Base-by-base conservation (phyloP, 2,797 vertebrate species). In the Gastrophryne carolinensis region DNA sequence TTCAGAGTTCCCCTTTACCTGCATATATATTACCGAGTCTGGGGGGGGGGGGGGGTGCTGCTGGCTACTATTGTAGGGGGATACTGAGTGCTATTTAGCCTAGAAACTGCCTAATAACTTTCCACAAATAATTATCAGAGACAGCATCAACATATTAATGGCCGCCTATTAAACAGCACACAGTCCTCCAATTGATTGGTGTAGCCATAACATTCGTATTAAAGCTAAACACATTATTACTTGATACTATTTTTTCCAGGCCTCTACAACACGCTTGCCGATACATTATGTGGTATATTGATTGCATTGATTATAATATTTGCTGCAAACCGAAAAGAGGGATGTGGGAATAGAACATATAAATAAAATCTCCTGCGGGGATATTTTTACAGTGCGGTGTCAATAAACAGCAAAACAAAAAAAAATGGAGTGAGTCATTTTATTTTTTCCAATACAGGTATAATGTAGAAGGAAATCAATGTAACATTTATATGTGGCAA, bases 201-300 rank as follows among this genome's bases (percentile, higher is more conserved):
- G 3, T 19, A 30, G 47, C 35, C 39, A 75, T 75, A 75, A 61
- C 52, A 53, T 47, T 49, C 52, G 29, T 24, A 47, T 60, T n/a
- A 12, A n/a, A 52, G 23, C 41, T 24, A n/a, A 67, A 50, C 66
- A 53, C 68, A 47, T 67, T 37, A 19, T 10, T 24, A 61, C 54
- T 68, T 39, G 35, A 19, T 50, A 26, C 32, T 47, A 62, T 19
- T 30, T 32, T 41, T 61, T 30, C 9, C 44, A 41, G 44, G 56
- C 30, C 26, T 53, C 26, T 75, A 35, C 53, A 69, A 75, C 49
- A 41, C 15, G 73, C 56, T 68, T 68, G 41, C 41, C 41, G 68
- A 62, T 75, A 69, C 64, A 75, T 69, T 68, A 75, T 75, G 73
- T 68, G 64, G 73, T 62, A 13, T 75, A 75, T 75, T 69, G 73